Evolutionary conservation across 2,888 invertebrate genomes (phyloP).

Genomic region (Netelia inedita): DNA sequence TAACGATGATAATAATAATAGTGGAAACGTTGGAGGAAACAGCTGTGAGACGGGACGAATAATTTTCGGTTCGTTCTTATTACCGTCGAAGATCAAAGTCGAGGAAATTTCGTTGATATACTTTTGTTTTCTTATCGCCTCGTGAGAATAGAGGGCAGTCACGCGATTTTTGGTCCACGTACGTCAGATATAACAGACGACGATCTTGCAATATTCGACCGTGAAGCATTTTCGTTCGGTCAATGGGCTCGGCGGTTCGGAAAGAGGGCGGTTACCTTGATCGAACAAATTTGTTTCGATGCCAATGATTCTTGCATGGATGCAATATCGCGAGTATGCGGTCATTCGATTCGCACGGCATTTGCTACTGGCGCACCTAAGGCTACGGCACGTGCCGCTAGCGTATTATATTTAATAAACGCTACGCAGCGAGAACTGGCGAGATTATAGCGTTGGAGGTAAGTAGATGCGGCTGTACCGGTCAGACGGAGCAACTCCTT

Average conservation of each 20-base stretch:
- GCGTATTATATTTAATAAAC: neutral
- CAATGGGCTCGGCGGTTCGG: neutral
- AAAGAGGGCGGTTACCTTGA: too few relatives aligned
- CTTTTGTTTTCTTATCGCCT: neutral
- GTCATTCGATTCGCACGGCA: neutral
- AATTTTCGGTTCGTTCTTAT: neutral
- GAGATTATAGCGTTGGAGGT: neutral
- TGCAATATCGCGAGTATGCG: neutral
- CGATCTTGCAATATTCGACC: neutral
- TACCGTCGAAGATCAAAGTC: slow-evolving; percentile 15
- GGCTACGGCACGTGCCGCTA: neutral
- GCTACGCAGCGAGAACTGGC: neutral
- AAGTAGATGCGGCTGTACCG: slow-evolving; percentile 1
- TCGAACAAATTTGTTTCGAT: neutral
- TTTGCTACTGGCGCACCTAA: slow-evolving; percentile 14
- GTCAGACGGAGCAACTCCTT: neutral
- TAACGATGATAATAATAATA: neutral
- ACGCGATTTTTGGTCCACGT: slow-evolving; percentile 1
- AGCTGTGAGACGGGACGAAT: neutral
- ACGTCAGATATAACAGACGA: neutral
- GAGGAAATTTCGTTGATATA: neutral
- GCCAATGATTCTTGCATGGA: neutral
- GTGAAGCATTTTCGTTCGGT: neutral
- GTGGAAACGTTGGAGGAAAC: neutral
- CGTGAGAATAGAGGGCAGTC: too few relatives aligned